Evolutionary conservation across 2,888 invertebrate genomes (phyloP).

Genomic region (Conchocele bisecta): DNA sequence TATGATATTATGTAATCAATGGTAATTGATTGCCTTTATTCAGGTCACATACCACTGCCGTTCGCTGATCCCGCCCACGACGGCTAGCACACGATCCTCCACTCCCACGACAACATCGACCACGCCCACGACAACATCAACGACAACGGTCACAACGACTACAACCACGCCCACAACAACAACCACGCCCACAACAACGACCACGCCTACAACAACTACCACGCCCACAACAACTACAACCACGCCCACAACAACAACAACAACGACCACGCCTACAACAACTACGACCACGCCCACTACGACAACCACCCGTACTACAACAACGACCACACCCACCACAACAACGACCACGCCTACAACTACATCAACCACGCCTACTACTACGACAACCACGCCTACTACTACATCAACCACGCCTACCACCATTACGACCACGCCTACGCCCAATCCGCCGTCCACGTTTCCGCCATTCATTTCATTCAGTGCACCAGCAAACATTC

Average conservation of each 20-base stretch:
- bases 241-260: not conserved
- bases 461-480: constrained; percentile 51
- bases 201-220: not conserved
- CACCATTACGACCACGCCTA: constrained; percentile 27
- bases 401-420: constrained; percentile 35
- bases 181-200: not conserved
- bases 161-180: constrained; percentile 6
- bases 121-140: not conserved
- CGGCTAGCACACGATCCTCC: not conserved
- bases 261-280: constrained; percentile 8
- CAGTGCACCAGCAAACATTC: constrained; percentile 37
- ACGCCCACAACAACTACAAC: not conserved
- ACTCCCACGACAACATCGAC: constrained; percentile 8
- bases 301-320: constrained; percentile 22
- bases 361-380: constrained; percentile 23
- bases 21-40: no score
- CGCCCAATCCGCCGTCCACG: constrained; percentile 19
- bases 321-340: constrained; percentile 29
- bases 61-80: constrained; percentile 28
- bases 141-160: not conserved
- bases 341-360: constrained; percentile 27
- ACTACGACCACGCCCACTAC: constrained; percentile 17
- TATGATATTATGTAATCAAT: no score
- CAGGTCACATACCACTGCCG: constrained; percentile 49
- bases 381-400: constrained; percentile 30